Conservation (phyloP, 1,140 invertebrate species). For the Dendroctonus ponderosae region DNA sequence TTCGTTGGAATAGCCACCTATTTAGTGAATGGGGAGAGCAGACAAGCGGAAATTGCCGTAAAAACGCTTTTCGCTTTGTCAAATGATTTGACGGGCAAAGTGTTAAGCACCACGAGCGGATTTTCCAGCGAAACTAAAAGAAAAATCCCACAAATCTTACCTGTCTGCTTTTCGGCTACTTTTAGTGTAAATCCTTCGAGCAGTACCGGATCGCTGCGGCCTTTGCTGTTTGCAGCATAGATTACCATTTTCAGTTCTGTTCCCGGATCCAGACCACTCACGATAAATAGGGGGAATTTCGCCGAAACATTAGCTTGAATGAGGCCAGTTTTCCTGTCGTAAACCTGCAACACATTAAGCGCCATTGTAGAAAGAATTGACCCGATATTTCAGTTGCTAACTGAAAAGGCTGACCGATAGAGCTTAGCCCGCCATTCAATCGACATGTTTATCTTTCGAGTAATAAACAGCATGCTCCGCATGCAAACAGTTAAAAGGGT, state of each 20-base stretch:
- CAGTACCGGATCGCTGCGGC: conserved; percentile 58
- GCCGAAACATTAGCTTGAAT: conserved; percentile 69
- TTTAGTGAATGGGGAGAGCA: no score
- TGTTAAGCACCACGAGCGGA: no score
- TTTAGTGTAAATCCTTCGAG: conserved; percentile 69
- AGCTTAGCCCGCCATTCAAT: no score
- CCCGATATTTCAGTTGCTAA: not conserved
- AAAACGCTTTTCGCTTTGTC: no score
- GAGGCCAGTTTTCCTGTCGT: conserved; percentile 64
- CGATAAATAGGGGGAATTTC: conserved; percentile 64
- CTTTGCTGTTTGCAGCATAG: conserved; percentile 62
- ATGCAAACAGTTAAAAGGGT: conserved; percentile 3
- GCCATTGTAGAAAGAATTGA: conserved; percentile 3
- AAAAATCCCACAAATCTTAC: conserved; percentile 54
- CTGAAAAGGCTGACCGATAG: no score
- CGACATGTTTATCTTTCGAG: not conserved
- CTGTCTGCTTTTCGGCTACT: conserved; percentile 76
- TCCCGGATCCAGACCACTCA: conserved; percentile 68
- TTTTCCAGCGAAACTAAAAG: no score
- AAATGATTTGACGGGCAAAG: no score
- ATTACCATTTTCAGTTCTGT: conserved; percentile 67
- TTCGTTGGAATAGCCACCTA: no score
- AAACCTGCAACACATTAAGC: conserved; percentile 51
- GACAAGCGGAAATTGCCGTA: no score
- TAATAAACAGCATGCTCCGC: not conserved